Base-by-base conservation (phyloP, 2,113 vertebrate genomes). In the Myrmophylax atrothorax region DNA sequence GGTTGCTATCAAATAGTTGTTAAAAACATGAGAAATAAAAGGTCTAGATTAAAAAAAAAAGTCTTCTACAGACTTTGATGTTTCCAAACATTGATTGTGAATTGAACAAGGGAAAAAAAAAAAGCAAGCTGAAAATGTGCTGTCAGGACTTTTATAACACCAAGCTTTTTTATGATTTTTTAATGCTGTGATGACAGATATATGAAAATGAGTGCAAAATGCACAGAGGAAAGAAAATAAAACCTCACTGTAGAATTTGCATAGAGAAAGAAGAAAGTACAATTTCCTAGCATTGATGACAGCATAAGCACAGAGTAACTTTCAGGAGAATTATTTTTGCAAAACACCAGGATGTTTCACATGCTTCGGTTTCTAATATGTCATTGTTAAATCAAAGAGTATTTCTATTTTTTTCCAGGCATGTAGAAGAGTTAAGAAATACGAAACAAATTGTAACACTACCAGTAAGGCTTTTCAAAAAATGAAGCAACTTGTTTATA, bases 321-420 rank as follows among this genome's bases (percentile, higher is more conserved):
- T 97, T 67, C 93, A 96, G 90, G 76, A 94, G 89, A 96, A 96
- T 97, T 97, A 96, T 96, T 96, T 97, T 94, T 96, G 96, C 96
- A 96, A 97, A 97, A 96, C 87, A 94, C 90, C 77, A 37, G 60
- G 84, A 44, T 96, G 95, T 97, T 97, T 96, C 96, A 95, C 95
- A 93, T 90, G 93, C 81, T 94, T 93, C 4, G 4, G 89, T 94
- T 97, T 96, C 93, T 95, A 94, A 87, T 93, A 94, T 95, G 95
- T 95, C 95, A 87, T 84, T 85, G 95, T 95, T 96, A 94, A 97
- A 97, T 96, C 96, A 97, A 97, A 97, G 81, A 72, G 52, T 25
- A 5, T 46, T 42, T 70, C 17, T 31, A 20, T 42, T 69, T 80
- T 74, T 83, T 93, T 73, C 28, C 35, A 93, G 55, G 44, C 47